Conservation (phyloP, 1,140 invertebrate species). For the Phymorhynchus buccinoides region DNA sequence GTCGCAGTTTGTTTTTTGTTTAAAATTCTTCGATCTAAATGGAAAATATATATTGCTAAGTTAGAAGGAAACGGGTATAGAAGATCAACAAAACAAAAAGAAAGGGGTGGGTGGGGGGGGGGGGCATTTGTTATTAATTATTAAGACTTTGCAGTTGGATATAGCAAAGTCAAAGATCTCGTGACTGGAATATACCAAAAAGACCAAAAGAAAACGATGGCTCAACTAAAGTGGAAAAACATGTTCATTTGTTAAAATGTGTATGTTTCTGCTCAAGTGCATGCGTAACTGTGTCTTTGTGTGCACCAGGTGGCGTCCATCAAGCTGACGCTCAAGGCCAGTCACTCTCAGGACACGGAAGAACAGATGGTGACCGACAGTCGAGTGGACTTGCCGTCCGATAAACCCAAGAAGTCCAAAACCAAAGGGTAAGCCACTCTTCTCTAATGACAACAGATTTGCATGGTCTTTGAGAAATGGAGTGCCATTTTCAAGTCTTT, state of each 20-base stretch:
- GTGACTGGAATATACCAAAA: too few relatives aligned
- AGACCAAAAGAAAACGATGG: too few relatives aligned
- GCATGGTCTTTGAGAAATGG: not conserved
- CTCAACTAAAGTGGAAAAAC: too few relatives aligned
- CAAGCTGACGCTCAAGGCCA: constrained; percentile 85
- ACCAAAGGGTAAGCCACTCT: constrained; percentile 68
- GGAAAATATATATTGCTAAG: not conserved
- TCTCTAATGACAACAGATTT: not conserved
- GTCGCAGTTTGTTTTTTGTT: not conserved
- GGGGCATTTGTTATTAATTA: not conserved
- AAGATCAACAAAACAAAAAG: not conserved
- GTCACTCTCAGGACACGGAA: constrained; percentile 70
- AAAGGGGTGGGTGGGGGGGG: not conserved
- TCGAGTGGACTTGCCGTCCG: constrained; percentile 71
- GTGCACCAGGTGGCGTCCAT: constrained; percentile 83
- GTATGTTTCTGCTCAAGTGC: not conserved
- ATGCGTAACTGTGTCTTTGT: too few relatives aligned
- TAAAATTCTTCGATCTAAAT: not conserved
- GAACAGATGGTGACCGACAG: constrained; percentile 76
- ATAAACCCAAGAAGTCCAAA: constrained; percentile 70
- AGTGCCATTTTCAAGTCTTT: not conserved
- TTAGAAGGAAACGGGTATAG: not conserved
- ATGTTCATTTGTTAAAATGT: not conserved
- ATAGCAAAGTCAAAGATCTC: too few relatives aligned
- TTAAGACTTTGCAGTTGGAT: too few relatives aligned